phyloP scores from a whole-genome alignment of 2,113 vertebrate species.

The Caretta caretta region DNA sequence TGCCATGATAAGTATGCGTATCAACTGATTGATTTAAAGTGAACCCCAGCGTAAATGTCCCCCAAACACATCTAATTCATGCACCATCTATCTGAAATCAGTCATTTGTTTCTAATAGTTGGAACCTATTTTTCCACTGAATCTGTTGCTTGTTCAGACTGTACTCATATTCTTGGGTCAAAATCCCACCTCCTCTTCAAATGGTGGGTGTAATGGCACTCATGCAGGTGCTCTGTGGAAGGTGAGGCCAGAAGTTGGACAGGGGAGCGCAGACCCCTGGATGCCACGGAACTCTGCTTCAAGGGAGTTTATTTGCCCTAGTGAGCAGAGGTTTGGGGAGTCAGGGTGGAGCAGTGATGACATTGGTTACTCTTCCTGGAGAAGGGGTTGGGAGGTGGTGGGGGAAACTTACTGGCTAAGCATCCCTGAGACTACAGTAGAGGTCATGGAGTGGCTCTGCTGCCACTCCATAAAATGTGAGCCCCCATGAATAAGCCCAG shows the following conservation, averaged over 20 bases:
- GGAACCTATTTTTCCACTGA: constrained; percentile 28
- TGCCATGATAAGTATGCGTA: neutral
- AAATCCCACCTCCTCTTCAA: neutral
- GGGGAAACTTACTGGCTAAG: neutral
- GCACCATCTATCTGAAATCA: constrained; percentile 12
- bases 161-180: neutral
- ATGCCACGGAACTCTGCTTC: neutral
- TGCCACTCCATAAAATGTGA: neutral
- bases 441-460: neutral
- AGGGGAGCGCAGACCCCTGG: neutral
- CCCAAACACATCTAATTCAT: constrained; percentile 6
- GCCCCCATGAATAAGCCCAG: neutral
- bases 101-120: constrained; percentile 16
- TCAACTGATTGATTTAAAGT: constrained; percentile 17
- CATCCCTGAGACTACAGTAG: neutral
- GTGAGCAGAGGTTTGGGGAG: neutral
- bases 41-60: neutral
- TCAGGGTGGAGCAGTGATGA: neutral
- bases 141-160: neutral
- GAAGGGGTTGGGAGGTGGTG: neutral
- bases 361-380: neutral
- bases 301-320: neutral
- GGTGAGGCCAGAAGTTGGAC: neutral
- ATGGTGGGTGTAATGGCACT: neutral
- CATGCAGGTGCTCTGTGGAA: neutral